Conservation (phyloP, 2,797 vertebrate genomes). For the Hippopotamyrus pictus region DNA sequence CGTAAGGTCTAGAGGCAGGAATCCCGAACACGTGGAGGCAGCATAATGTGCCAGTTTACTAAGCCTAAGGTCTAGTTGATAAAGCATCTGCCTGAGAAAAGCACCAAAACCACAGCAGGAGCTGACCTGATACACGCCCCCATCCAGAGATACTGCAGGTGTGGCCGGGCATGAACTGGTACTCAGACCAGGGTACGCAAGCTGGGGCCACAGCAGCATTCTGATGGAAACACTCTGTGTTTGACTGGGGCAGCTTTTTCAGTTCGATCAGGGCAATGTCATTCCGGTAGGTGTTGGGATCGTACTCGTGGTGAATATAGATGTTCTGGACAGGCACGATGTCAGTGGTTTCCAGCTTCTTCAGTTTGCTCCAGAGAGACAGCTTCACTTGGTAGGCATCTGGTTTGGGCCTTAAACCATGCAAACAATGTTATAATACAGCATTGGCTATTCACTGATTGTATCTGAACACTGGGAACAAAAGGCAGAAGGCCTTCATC, state of each 20-base stretch:
- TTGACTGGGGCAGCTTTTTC: constrained; percentile 12
- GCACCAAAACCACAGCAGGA: not conserved
- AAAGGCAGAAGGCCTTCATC: not conserved
- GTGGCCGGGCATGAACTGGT: constrained; percentile 69
- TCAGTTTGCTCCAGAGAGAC: constrained; percentile 59
- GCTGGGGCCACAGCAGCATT: constrained; percentile 56
- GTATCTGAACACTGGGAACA: not conserved
- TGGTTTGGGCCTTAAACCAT: constrained; percentile 51
- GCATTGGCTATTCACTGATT: too few species aligned
- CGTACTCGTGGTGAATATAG: constrained; percentile 69
- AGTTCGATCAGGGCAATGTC: constrained; percentile 86
- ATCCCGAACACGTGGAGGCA: not conserved
- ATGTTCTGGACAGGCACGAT: constrained; percentile 53
- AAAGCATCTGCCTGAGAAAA: not conserved
- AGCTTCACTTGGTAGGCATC: constrained; percentile 65
- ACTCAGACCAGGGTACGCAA: constrained; percentile 78
- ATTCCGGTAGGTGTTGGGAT: constrained; percentile 67
- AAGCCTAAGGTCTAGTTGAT: not conserved
- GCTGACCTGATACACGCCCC: constrained; percentile 73
- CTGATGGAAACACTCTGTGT: constrained; percentile 43
- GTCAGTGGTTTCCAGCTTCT: constrained; percentile 22
- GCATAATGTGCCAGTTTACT: not conserved
- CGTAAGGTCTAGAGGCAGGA: not conserved
- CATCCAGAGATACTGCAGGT: constrained; percentile 83
- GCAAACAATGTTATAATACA: not conserved